Evolutionary conservation across 23 tunicate genomes (phyloP).

Genomic region (Trididemnum miniatum): DNA sequence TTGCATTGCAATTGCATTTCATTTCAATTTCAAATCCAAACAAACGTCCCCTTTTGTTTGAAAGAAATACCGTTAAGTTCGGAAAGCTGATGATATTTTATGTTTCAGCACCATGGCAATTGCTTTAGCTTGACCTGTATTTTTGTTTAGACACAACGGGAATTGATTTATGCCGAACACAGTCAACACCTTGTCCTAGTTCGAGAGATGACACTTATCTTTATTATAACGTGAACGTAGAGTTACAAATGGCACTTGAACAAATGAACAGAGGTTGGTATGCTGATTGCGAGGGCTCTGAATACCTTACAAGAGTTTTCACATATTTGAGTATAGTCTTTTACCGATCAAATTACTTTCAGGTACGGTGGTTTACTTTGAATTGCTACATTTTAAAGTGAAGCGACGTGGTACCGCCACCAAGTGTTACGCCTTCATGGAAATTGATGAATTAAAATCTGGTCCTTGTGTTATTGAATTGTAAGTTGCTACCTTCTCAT

Average conservation of each 20-base stretch:
- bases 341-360: background rate
- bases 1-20: too few species aligned
- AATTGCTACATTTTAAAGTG: constrained; percentile 68
- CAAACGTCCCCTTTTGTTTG: too few species aligned
- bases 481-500: too few species aligned
- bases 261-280: constrained; percentile 52
- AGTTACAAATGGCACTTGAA: constrained; percentile 71
- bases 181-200: constrained; percentile 58
- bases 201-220: constrained; percentile 56
- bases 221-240: constrained; percentile 62
- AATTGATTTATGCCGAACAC: constrained; percentile 68
- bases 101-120: too few species aligned
- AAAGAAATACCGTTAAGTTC: too few species aligned
- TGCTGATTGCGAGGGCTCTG: background rate
- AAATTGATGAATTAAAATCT: constrained; percentile 79
- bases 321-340: background rate
- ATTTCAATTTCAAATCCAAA: too few species aligned
- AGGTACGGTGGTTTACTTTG: constrained; percentile 77
- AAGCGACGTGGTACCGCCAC: constrained; percentile 49
- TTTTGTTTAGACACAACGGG: constrained; percentile 47
- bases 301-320: background rate
- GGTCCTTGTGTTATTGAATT: constrained; percentile 94
- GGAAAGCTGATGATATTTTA: too few species aligned
- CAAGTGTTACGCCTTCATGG: constrained; percentile 94
- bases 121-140: too few species aligned